These are phyloP conservation scores for Teleopsis dalmanni DNA, from an alignment of 1,140 invertebrate species.

Conservation along the genomic window DNA sequence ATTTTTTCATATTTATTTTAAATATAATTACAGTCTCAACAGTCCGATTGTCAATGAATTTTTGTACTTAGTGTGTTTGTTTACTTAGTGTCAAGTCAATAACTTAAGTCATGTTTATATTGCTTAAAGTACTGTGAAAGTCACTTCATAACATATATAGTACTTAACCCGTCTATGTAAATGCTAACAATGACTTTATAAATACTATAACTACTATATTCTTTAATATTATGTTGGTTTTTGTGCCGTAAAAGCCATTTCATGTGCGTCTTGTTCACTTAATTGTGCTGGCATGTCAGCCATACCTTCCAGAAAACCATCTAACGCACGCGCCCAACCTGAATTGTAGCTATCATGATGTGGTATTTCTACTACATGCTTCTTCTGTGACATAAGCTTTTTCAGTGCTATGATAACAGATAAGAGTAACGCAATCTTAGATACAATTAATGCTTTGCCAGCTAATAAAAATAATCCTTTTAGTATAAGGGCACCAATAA, in stretches of 20 bases:
- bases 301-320: slow-evolving; percentile 44
- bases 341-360: slow-evolving; percentile 50
- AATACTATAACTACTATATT: no score
- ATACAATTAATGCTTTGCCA: slow-evolving; percentile 72
- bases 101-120: no score
- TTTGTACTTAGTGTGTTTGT: no score
- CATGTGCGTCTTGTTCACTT: slow-evolving; percentile 49
- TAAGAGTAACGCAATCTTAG: slow-evolving; percentile 70
- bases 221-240: slow-evolving; percentile 25
- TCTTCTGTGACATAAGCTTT: slow-evolving; percentile 67
- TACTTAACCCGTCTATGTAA: no score
- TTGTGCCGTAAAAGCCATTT: slow-evolving; percentile 59
- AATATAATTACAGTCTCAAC: no score
- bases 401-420: slow-evolving; percentile 73
- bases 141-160: no score
- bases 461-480: slow-evolving; percentile 73
- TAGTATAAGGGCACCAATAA: slow-evolving; percentile 69
- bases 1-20: no score
- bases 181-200: no score
- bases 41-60: no score
- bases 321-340: slow-evolving; percentile 55
- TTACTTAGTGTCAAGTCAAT: no score
- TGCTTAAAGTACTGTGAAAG: no score
- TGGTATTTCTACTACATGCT: slow-evolving; percentile 68
- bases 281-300: slow-evolving; percentile 36